Conservation (phyloP, 1,140 invertebrate species). For the Glomeris maerens region DNA sequence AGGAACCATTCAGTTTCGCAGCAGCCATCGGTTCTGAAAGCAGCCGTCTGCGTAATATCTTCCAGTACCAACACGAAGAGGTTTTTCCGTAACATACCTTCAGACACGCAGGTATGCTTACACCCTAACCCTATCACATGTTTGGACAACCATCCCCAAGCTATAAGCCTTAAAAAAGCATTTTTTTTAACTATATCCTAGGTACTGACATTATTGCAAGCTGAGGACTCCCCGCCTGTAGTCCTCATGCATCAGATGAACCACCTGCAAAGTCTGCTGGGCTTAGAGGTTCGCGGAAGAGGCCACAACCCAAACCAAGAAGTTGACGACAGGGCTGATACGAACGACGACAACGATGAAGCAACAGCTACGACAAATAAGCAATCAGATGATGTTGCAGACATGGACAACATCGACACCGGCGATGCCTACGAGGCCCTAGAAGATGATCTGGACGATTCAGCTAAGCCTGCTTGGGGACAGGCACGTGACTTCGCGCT, state of each 20-base stretch:
- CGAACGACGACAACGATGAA: background rate
- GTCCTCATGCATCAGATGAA: conserved; percentile 37
- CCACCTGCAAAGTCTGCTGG: conserved; percentile 38
- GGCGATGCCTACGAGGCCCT: no score
- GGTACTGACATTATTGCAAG: conserved; percentile 38
- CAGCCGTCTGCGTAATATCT: background rate
- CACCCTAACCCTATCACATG: no score
- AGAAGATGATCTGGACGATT: no score
- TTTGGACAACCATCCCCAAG: no score
- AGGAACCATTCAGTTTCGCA: conserved; percentile 3
- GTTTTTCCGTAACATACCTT: background rate
- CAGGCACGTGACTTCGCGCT: no score
- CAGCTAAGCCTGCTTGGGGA: no score
- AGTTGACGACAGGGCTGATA: background rate
- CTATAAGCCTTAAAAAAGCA: no score
- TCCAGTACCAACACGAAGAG: background rate
- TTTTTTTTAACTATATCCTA: no score
- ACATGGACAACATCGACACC: no score
- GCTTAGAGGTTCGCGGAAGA: conserved; percentile 44
- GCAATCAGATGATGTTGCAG: no score
- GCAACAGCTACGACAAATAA: no score
- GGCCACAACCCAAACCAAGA: conserved; percentile 28
- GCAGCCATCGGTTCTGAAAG: background rate
- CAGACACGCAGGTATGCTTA: background rate
- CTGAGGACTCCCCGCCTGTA: conserved; percentile 28